Base-by-base conservation (phyloP, 2,888 invertebrate species). In the Drosophila kuntzei region DNA sequence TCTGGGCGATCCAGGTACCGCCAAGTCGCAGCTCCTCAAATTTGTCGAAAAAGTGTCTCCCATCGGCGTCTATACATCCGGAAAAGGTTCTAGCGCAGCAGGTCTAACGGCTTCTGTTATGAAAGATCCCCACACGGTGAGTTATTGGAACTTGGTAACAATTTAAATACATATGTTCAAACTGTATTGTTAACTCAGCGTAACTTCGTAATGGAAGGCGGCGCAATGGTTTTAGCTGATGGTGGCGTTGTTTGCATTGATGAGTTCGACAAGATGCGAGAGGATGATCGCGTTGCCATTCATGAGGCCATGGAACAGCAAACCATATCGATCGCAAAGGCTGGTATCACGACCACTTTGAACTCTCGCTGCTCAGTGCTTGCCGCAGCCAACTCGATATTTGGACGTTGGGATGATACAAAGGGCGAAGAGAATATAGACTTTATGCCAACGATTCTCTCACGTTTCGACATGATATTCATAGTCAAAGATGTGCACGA, bases 291-390 rank as follows among this genome's bases (percentile, higher is more conserved):
- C 76, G 99, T 99, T 8, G 99, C 99, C 41, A 99, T 99, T 90
- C 99, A 99, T 92, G 99, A 99, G 93, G 99, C 99, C 22, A 99
- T 99, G 99, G 99, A 99, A 91, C 99, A 99, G 90, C 99, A 99
- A 93, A 99, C 99, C 3, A 99, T 99, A 89, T 99, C 99, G 1
- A 98, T 99, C 80, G 99, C 99, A 2, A 99, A 99, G 94, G 99
- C 99, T 67, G 99, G 99, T 12, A 99, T 99, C 75, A 99, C 99
- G 0, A 99, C 99, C 0, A 99, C 99, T 0, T 93, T 99, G 57
- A 99, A 99, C 93, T 98, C 99, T 0, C 95, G 99, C 6, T 99
- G 99, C 92, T 98, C 99, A 0, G 99, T 99, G n/a, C 93, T 99
- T 49, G 99, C 99, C 20, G 99, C 99, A 0, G 99, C 99, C 5